Evolutionary conservation across 2,797 vertebrate species (phyloP), one percentile per base, ranked within the genome.

Genomic region (Hippocampus kuda): DNA sequence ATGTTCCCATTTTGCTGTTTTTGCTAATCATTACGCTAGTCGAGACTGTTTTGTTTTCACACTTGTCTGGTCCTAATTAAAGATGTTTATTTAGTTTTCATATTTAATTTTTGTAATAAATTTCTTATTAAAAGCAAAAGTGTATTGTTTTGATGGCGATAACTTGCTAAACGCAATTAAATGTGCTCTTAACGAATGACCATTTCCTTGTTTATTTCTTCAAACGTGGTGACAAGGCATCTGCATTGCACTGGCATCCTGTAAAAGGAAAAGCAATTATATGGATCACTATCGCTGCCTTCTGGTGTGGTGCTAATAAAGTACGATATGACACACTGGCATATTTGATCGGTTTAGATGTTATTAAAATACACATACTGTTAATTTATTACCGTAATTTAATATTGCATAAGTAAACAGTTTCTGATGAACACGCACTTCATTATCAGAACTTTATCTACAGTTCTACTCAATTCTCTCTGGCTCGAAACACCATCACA

Each of bases 91-190:
- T 91, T 90, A 87, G 76, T 88, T 89, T 83, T 93, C 75, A 75
- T 89, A 92, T 93, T 91, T 89, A 93, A 92, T 92, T 83, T 88
- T 86, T 81, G 77, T 46, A 90, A 89, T 89, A 89, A 88, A 88
- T 88, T 79, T 81, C 85, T 73, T 84, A 75, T 81, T 78, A 78
- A 70, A 81, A 72, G 68, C n/a, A 26, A 16, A 48, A 4, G 15
- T 65, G 41, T 62, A 12, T 24, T 42, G 12, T 53, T 56, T 54
- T 57, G 27, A n/a, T 57, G 53, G 34, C 22, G 42, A 48, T 56
- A 30, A 46, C 18, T 59, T 48, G 42, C 44, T 26, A 10, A 26
- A 34, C 20, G 4, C 59, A 61, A 66, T 62, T 44, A 64, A 46
- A 61, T 46, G 62, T 44, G 62, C 18, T 46, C 22, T 64, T 64